Evolutionary conservation across 2,888 invertebrate species (phyloP), one percentile per base, ranked within the genome.

Genomic region (Brachylomia viminalis): DNA sequence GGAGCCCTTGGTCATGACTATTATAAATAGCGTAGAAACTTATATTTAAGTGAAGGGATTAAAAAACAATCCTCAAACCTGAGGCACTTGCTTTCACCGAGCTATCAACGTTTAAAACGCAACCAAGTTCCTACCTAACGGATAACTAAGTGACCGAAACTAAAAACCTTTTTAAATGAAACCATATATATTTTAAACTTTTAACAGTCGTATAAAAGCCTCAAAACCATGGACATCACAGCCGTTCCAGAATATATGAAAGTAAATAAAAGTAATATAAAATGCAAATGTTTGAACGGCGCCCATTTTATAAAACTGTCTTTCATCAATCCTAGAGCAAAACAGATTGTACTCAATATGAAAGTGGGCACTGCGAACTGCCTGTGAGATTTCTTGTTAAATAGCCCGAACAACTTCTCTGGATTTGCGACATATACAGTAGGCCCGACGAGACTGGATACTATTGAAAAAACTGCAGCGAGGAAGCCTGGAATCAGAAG

Each of bases 311-410:
- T 54, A 56, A 92, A 88, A n/a, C 80, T 82, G 6, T 87, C 79
- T 79, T 90, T 91, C 7, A 82, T 68, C 13, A 93, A 68, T 17
- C 92, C 93, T 7, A 83, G 67, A 10, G 88, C 72, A 77, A 94
- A 93, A 83, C 92, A 93, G 0, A 87, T n/a, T 0, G 92, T 89
- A 0, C 92, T 87, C 13, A 80, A 6, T 11, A 90, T 0, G 54
- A 91, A 88, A 0, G 89, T 72, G 0, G 89, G 27, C 0, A 89
- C 23, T 20, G 91, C 92, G 6, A 88, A 68, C 6, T 74, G 2
- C n/a, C 83, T 72, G 66, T 85, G 84, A 42, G 23, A 1, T 4
- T 1, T n/a, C 30, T 42, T 76, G 33, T 62, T 66, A 42, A 69
- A 75, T 54, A 52, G 33, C 13, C 79, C 86, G 10, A 27, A 72